Evolutionary conservation across 2,888 invertebrate genomes (phyloP).

Genomic region (Volucella bombylans): DNA sequence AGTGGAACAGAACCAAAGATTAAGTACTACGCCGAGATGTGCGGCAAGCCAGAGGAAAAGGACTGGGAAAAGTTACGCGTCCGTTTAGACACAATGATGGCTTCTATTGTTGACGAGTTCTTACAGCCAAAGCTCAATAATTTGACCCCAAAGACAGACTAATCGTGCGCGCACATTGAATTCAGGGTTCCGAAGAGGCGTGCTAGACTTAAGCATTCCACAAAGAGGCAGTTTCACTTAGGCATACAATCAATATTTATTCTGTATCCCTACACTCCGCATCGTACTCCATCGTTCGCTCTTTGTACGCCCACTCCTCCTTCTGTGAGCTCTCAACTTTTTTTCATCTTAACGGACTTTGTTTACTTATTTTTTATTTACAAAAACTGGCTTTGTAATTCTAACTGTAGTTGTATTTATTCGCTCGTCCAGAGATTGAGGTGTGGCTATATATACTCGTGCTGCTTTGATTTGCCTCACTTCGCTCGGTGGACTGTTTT

Average conservation of each 20-base stretch:
- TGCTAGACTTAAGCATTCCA: conserved; percentile 53
- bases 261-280: neutral
- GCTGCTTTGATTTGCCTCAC: neutral
- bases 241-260: neutral
- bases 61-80: conserved; percentile 86
- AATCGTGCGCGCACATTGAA: neutral
- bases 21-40: conserved; percentile 98
- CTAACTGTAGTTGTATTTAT: conserved; percentile 4
- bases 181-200: neutral
- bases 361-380: conserved; percentile 41
- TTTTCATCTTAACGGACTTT: conserved; percentile 1
- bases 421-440: neutral
- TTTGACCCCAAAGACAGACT: conserved; percentile 79
- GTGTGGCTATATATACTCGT: neutral
- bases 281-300: neutral
- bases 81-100: conserved; percentile 89
- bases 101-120: conserved; percentile 90
- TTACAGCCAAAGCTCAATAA: conserved; percentile 89
- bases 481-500: neutral
- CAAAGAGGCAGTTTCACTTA: conserved; percentile 14
- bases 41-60: conserved; percentile 86
- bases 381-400: conserved; percentile 32
- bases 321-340: neutral
- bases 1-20: conserved; percentile 99
- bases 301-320: conserved; percentile 32